phyloP scores from a whole-genome alignment of 1,140 invertebrate species.

The Nymphalis io region DNA sequence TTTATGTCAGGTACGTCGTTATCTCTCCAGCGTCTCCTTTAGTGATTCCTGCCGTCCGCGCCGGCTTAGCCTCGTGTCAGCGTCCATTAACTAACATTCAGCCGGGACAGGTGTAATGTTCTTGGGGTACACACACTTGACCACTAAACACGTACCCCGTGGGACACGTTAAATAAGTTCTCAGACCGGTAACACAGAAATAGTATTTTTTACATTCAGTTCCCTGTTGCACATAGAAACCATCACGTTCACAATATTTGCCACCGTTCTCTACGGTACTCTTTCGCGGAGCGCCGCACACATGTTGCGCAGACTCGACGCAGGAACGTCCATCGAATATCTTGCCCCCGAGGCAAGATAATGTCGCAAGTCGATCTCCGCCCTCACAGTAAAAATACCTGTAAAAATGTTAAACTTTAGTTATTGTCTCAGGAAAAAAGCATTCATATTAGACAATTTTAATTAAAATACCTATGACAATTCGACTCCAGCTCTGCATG shows the following conservation, averaged over 20 bases:
- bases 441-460: neutral
- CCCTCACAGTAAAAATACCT: slow-evolving; percentile 81
- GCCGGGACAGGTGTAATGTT: slow-evolving; percentile 77
- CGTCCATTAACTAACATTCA: slow-evolving; percentile 43
- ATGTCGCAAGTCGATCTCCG: slow-evolving; percentile 78
- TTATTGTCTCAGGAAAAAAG: neutral
- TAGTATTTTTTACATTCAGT: slow-evolving; percentile 81
- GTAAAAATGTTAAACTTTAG: slow-evolving; percentile 33
- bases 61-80: slow-evolving; percentile 33
- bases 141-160: slow-evolving; percentile 77
- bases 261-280: slow-evolving; percentile 53
- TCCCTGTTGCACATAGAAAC: slow-evolving; percentile 79
- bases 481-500: slow-evolving; percentile 78
- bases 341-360: slow-evolving; percentile 80
- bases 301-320: slow-evolving; percentile 60
- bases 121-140: slow-evolving; percentile 77
- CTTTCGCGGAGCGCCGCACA: slow-evolving; percentile 62
- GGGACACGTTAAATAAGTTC: slow-evolving; percentile 69
- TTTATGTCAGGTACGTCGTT: slow-evolving; percentile 67
- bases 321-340: slow-evolving; percentile 81
- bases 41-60: slow-evolving; percentile 12
- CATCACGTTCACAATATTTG: slow-evolving; percentile 72
- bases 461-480: slow-evolving; percentile 76
- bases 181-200: slow-evolving; percentile 78
- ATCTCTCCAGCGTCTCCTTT: slow-evolving; percentile 32